Evolutionary conservation across 2,113 vertebrate species (phyloP), one percentile per base, ranked within the genome.

Genomic region (Protobothrops flavoviridis): DNA sequence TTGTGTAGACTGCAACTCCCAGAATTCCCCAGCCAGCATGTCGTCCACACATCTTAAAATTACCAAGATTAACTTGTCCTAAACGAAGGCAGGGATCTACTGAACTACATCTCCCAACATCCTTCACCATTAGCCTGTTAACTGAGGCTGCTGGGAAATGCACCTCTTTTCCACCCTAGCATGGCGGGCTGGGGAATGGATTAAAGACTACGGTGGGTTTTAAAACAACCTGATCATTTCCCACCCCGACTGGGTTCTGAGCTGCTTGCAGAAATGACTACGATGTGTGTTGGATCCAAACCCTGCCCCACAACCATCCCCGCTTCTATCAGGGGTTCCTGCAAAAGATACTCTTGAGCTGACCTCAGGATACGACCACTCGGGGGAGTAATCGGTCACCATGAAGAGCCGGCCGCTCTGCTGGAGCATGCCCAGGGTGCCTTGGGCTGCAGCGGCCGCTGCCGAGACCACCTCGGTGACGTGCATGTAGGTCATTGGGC

Each of bases 321-420:
- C 17, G 17, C 17, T 8, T 20, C 69, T 9, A 9, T 39, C 33
- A 0, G n/a, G 5, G 33, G 33, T 39, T 3, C 1, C 2, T 21
- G 33, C 15, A 43, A 23, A 50, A 61, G 2, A 26, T 11, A 8
- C 20, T 29, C 29, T 1, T 88, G 56, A 15, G 94, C 98, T 98
- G 95, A 99, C 99, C 99, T 99, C 99, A 11, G 99, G 99, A 96
- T 99, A 99, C 39, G 99, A 99, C 99, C 99, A 99, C 96, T 99
- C 99, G 0, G 99, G 99, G 52, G 99, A 99, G 96, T 99, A 99
- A 97, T 99, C 99, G 2, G 99, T 99, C 97, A 99, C 99, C 99
- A 99, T 98, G 98, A 99, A 99, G 97, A 99, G 98, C 90, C 99
- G 98, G 21, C 99, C 99, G 0, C 98, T 99, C 96, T 99, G 99